These are phyloP conservation scores for Naso thynnoides DNA, from an alignment of 2,797 vertebrate genomes.

Conservation along the genomic window DNA sequence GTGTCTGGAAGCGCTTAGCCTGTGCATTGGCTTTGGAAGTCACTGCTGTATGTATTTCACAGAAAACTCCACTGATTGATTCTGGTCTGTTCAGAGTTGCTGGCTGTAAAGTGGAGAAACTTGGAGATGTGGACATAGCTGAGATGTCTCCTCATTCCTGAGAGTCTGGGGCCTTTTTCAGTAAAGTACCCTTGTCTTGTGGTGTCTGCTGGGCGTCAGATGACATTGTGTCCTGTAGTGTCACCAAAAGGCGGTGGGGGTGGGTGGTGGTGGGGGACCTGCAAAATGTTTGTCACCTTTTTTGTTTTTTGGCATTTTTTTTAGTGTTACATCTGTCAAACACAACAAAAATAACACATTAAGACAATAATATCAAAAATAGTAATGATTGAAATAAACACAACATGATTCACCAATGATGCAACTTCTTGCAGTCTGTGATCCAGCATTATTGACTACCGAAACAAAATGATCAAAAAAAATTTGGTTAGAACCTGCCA, in stretches of 20 bases:
- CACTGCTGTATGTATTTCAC: slow-evolving; percentile 87
- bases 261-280: no score
- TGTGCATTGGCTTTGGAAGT: slow-evolving; percentile 80
- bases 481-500: no score
- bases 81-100: slow-evolving; percentile 77
- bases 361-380: no score
- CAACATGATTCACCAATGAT: no score
- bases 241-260: slow-evolving; percentile 37
- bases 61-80: slow-evolving; percentile 87
- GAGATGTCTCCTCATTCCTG: slow-evolving; percentile 64
- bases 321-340: no score
- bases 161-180: slow-evolving; percentile 50
- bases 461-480: no score
- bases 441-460: no score
- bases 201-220: slow-evolving; percentile 34
- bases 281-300: slow-evolving; percentile 41
- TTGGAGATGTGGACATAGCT: slow-evolving; percentile 37
- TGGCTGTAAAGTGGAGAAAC: slow-evolving; percentile 59
- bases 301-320: no score
- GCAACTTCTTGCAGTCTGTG: no score
- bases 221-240: slow-evolving; percentile 38
- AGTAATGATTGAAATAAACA: no score
- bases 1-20: slow-evolving; percentile 93
- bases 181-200: slow-evolving; percentile 56
- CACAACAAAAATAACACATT: no score